Conservation (phyloP, 2,888 invertebrate species). For the Pecten maximus region DNA sequence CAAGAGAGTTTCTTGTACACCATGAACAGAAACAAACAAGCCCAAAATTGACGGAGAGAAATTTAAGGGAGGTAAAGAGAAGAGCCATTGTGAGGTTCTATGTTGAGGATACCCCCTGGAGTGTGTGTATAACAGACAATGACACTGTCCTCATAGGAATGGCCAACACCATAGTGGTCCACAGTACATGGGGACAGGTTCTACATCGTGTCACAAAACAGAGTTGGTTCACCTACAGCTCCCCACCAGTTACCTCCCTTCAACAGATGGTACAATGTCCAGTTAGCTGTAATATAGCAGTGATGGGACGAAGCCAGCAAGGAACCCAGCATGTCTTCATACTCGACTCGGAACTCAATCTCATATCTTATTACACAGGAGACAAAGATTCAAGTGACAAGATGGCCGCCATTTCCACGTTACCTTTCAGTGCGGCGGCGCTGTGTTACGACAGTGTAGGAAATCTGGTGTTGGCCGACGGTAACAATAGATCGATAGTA, state of each 20-base stretch:
- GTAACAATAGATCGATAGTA: not conserved
- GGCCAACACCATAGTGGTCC: not conserved
- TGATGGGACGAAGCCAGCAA: not conserved
- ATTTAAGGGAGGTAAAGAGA: not conserved
- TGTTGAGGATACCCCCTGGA: not conserved
- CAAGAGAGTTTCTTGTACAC: not conserved
- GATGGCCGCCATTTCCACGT: not conserved
- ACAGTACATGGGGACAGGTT: not conserved
- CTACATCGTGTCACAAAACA: not conserved
- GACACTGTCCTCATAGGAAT: not conserved
- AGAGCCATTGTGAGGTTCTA: not conserved
- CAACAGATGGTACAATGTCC: slow-evolving; percentile 21
- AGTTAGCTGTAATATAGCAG: not conserved
- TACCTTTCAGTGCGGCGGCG: not conserved
- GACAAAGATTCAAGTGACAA: not conserved
- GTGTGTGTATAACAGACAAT: not conserved
- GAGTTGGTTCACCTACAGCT: not conserved
- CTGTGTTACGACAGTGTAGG: not conserved
- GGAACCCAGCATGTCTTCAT: not conserved
- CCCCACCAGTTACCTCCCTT: not conserved
- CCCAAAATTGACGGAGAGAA: not conserved
- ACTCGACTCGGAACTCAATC: not conserved
- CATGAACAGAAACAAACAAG: not conserved
- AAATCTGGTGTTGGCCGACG: not conserved
- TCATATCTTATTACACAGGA: not conserved